Evolutionary conservation across 2,797 vertebrate species (phyloP).

Genomic region (Poecilia velifera): DNA sequence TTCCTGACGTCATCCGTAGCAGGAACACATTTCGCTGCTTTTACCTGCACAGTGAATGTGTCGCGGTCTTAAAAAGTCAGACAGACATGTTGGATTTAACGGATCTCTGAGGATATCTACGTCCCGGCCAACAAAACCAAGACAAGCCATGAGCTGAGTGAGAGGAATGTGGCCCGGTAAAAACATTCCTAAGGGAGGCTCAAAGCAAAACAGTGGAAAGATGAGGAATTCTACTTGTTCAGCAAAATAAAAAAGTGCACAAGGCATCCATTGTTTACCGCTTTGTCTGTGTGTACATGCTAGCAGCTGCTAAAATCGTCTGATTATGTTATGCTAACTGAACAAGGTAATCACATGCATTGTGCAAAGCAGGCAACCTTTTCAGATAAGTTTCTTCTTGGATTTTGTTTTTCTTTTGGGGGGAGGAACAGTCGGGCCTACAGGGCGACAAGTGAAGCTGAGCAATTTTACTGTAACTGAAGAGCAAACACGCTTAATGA

Average conservation of each 20-base stretch:
- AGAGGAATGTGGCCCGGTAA: slow-evolving; percentile 69
- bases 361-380: slow-evolving; percentile 63
- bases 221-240: slow-evolving; percentile 74
- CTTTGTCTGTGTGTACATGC: slow-evolving; percentile 52
- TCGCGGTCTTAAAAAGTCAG: slow-evolving; percentile 14
- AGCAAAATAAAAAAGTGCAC: slow-evolving; percentile 63
- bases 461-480: slow-evolving; percentile 76
- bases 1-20: slow-evolving; percentile 45
- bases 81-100: slow-evolving; percentile 29
- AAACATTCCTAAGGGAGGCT: slow-evolving; percentile 75
- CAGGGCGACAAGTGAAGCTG: slow-evolving; percentile 68
- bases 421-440: slow-evolving; percentile 31
- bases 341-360: slow-evolving; percentile 64
- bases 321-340: slow-evolving; percentile 77
- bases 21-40: slow-evolving; percentile 50
- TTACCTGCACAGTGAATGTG: slow-evolving; percentile 22
- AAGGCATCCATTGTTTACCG: slow-evolving; percentile 73
- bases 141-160: slow-evolving; percentile 61
- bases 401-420: background rate
- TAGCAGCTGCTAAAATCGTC: slow-evolving; percentile 44
- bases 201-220: slow-evolving; percentile 72
- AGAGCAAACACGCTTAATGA: slow-evolving; percentile 70
- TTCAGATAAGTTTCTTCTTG: slow-evolving; percentile 29
- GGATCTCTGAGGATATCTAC: slow-evolving; percentile 42
- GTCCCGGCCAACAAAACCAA: slow-evolving; percentile 47